These are phyloP conservation scores for Muscicapa comitata DNA, from an alignment of 2,797 vertebrate genomes.

Conservation along the genomic window DNA sequence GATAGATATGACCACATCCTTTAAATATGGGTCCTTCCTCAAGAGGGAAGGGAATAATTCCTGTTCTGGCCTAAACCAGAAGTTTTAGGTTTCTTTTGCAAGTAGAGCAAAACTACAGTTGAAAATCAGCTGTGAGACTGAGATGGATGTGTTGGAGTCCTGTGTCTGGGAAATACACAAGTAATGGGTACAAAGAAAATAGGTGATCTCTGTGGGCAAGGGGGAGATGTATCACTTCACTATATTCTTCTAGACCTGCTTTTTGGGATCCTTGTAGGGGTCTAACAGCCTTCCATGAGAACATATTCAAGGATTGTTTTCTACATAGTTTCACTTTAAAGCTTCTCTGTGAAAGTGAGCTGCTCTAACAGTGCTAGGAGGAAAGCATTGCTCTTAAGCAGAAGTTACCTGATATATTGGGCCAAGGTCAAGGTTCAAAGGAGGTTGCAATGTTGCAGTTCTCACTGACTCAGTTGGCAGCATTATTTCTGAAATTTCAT, in stretches of 20 bases:
- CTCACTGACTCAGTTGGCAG: neutral
- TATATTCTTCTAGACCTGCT: neutral
- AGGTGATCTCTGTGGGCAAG: neutral
- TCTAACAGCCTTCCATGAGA: neutral
- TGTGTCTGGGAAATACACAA: neutral
- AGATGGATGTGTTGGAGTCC: neutral
- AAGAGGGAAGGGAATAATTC: neutral
- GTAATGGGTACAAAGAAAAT: neutral
- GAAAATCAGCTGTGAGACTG: neutral
- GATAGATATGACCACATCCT: neutral
- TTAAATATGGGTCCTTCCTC: neutral
- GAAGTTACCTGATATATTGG: neutral
- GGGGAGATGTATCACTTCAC: neutral
- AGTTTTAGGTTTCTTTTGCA: neutral
- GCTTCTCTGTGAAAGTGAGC: neutral
- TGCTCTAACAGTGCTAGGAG: neutral
- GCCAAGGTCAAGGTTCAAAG: neutral
- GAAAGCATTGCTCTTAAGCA: neutral
- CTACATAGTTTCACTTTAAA: neutral
- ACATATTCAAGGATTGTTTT: neutral
- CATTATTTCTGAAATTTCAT: neutral
- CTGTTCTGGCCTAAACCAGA: neutral
- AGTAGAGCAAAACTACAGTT: neutral
- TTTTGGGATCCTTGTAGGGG: neutral
- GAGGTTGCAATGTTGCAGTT: neutral